A percentile compares a stretch with the other conserved stretches of the same genome.
Conservation (phyloP, 1,140 invertebrate genomes). For the Drosophila novamexicana region DNA sequence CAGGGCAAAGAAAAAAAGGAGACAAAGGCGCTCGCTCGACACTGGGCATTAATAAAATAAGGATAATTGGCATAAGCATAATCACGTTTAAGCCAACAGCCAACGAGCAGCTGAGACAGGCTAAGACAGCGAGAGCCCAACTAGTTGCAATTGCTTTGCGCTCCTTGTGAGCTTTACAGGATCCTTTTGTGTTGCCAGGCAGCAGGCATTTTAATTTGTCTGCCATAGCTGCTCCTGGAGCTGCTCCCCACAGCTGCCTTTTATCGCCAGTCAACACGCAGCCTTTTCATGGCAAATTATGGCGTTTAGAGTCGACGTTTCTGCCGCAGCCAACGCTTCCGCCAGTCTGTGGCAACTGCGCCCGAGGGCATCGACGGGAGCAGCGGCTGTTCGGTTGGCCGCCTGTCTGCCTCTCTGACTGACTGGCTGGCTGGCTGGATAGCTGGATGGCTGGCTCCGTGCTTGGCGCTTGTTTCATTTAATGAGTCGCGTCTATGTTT, state of each 20-base stretch:
- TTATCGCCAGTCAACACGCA: conserved; percentile 82
- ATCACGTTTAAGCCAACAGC: conserved; percentile 80
- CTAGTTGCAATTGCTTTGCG: conserved; percentile 54
- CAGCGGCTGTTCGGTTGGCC: conserved; percentile 25
- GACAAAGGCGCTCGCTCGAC: conserved; percentile 29
- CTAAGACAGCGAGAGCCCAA: conserved; percentile 52
- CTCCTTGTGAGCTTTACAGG: conserved; percentile 23
- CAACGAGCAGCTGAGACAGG: conserved; percentile 66
- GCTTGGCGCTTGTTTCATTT: conserved; percentile 59
- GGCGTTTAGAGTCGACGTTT: conserved; percentile 63
- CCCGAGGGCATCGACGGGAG: conserved; percentile 57
- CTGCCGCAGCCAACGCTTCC: conserved; percentile 37
- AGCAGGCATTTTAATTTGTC: conserved; percentile 74
- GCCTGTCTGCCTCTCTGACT: conserved; percentile 50
- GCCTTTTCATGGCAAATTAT: conserved; percentile 82
- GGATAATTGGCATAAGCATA: conserved; percentile 83
- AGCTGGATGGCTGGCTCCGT: conserved; percentile 24
- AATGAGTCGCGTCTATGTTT: conserved; percentile 80
- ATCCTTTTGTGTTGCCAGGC: conserved; percentile 59
- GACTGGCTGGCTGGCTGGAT: conserved; percentile 20
- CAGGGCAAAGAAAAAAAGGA: conserved; percentile 27
- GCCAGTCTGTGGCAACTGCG: conserved; percentile 36
- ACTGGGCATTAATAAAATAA: conserved; percentile 80
- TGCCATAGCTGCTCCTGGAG: conserved; percentile 28
- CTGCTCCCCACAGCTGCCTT: conserved; percentile 35